phyloP scores from a whole-genome alignment of 2,113 vertebrate genomes.

The Macroglossus sobrinus region DNA sequence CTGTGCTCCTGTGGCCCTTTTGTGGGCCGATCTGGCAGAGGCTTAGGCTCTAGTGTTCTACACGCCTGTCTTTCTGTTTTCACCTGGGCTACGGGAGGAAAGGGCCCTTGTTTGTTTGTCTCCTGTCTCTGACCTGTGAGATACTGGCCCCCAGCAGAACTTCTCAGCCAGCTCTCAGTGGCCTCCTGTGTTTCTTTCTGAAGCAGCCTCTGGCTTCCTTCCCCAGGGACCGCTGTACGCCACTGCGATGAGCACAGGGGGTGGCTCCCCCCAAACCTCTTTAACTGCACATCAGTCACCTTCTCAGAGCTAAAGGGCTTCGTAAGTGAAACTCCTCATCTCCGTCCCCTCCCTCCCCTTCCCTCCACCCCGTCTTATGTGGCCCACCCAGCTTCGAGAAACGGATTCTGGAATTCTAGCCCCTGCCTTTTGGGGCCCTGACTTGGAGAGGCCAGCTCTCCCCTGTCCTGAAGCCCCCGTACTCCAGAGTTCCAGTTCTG shows the following conservation, averaged over 20 bases:
- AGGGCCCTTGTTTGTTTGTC: background rate
- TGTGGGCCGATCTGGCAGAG: background rate
- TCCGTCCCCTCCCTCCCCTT: background rate
- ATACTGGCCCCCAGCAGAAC: background rate
- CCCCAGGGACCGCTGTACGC: conserved; percentile 90
- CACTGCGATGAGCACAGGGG: conserved; percentile 97
- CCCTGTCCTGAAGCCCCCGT: background rate
- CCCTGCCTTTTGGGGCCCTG: background rate
- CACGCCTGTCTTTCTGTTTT: background rate
- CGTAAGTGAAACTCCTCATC: conserved; percentile 78
- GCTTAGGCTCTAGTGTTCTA: background rate
- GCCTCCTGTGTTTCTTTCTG: background rate
- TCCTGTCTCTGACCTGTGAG: background rate
- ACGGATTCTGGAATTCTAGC: background rate
- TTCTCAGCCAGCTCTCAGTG: background rate
- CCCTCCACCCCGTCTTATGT: background rate
- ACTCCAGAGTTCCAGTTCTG: background rate
- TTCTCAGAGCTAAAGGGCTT: conserved; percentile 90
- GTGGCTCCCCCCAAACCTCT: conserved; percentile 95
- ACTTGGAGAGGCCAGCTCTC: no score
- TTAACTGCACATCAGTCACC: conserved; percentile 93
- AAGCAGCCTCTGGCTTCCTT: background rate
- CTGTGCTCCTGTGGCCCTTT: background rate
- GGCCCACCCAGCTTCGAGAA: background rate
- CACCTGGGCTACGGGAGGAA: background rate